A percentile compares a stretch with the other conserved stretches of the same genome.
Conservation (phyloP, 2,113 vertebrate genomes). For the Xyrauchen texanus region DNA sequence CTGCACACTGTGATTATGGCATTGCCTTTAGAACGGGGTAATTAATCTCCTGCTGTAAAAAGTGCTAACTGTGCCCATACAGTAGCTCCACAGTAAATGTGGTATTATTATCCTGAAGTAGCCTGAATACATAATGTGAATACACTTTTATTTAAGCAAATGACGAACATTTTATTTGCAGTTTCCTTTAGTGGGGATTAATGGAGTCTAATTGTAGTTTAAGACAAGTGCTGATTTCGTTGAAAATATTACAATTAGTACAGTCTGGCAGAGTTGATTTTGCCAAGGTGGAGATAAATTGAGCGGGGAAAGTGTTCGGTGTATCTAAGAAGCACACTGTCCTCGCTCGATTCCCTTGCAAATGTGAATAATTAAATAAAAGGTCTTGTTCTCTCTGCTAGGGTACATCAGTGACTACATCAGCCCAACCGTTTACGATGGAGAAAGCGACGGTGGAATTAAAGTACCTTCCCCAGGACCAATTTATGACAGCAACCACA, state of each 20-base stretch:
- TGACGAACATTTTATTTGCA: not conserved
- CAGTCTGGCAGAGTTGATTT: not conserved
- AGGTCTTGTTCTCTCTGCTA: constrained; percentile 57
- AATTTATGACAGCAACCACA: constrained; percentile 84
- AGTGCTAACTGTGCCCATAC: constrained; percentile 30
- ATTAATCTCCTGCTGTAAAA: constrained; percentile 59
- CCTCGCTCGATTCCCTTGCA: constrained; percentile 39
- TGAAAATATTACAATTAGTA: not conserved
- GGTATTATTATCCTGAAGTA: constrained; percentile 20
- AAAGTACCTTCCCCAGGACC: constrained; percentile 88
- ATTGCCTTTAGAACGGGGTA: constrained; percentile 32
- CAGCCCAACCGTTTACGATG: constrained; percentile 85
- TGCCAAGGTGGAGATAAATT: constrained; percentile 32
- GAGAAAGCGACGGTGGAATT: constrained; percentile 81
- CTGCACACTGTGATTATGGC: constrained; percentile 33
- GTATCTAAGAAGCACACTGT: constrained; percentile 44
- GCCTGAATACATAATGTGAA: constrained; percentile 12
- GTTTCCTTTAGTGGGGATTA: not conserved
- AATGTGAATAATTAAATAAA: constrained; percentile 56
- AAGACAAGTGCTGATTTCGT: constrained; percentile 23
- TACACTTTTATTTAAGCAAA: not conserved
- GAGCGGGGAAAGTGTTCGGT: constrained; percentile 44
- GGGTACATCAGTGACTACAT: constrained; percentile 92
- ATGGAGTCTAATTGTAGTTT: constrained; percentile 18
- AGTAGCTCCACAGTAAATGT: constrained; percentile 5